These are phyloP conservation scores for Papilio elwesi DNA, from an alignment of 2,888 invertebrate genomes.

Conservation along the genomic window DNA sequence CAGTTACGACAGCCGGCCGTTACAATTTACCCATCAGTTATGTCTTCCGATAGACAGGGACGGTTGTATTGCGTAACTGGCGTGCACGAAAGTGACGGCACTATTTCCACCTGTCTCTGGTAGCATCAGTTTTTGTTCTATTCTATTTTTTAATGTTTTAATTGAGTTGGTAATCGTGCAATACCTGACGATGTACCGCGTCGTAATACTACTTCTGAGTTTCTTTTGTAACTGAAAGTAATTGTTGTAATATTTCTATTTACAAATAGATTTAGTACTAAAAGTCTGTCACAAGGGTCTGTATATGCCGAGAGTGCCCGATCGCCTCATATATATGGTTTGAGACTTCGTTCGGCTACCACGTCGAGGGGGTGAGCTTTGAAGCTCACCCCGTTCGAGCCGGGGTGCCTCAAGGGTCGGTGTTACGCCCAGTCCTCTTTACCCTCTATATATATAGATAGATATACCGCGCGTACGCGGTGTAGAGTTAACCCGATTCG, in stretches of 20 bases:
- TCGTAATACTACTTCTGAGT: constrained; percentile 35
- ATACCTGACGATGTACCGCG: constrained; percentile 54
- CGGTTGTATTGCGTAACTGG: constrained; percentile 41
- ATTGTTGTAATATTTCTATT: constrained; percentile 31
- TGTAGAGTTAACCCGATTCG: no score
- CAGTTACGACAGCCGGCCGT: constrained; percentile 80
- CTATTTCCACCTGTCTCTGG: constrained; percentile 70
- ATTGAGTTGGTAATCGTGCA: constrained; percentile 70
- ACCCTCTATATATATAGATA: no score
- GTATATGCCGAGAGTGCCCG: no score
- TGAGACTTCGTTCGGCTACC: no score
- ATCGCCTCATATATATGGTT: no score
- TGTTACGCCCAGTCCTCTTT: no score
- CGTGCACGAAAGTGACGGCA: constrained; percentile 53
- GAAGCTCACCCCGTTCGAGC: no score
- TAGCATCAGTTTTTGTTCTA: constrained; percentile 59
- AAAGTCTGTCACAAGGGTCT: no score
- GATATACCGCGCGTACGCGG: no score
- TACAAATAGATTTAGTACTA: constrained; percentile 11
- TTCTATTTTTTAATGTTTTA: constrained; percentile 60
- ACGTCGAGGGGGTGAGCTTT: no score
- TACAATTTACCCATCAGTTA: constrained; percentile 73
- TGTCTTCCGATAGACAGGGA: constrained; percentile 71
- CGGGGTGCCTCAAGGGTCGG: no score
- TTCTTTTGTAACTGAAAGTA: constrained; percentile 41